Evolutionary conservation across 2,113 vertebrate species (phyloP), one percentile per base, ranked within the genome.

Genomic region (Carettochelys insculpta): DNA sequence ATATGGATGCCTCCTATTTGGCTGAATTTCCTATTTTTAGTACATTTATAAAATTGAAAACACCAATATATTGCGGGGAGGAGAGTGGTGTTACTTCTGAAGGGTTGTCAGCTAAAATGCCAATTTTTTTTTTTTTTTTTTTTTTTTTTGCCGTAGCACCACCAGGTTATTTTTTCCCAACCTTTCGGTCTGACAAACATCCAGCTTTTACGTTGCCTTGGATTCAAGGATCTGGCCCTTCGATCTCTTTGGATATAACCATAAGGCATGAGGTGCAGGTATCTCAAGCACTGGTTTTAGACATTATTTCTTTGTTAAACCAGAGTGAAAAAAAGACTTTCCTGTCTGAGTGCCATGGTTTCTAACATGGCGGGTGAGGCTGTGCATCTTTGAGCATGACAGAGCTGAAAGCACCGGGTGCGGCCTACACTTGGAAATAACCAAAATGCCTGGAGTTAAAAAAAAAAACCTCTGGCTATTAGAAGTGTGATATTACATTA

Each of bases 401-500:
- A 58, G 82, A 78, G 85, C 83, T 51, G 90, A 93, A 91, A 95
- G 68, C 24, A 92, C 19, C 47, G 88, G 89, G 94, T 94, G 91
- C 93, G 95, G 92, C 78, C 94, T 71, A 48, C 1, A 1, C 76
- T 87, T 77, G 87, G 84, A 56, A 65, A 91, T 73, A 81, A 80
- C 58, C 92, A 6, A 38, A 73, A 73, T 25, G 68, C 68, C 68
- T 43, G 68, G 19, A 24, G 38, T 73, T 73, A 93, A 43, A 54
- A 80, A 75, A 54, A 1, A 7, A 82, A 61, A 76, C 91, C 93
- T 83, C 54, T 85, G 78, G 58, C 90, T 91, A n/a, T 77, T 73
- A 24, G 68, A 24, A 43, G 68, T 43, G 54, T 75, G 82, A 87
- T 82, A 27, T 52, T 92, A 51, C 43, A 71, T 86, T 82, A 90